Percentiles rank a stretch among this genome's conserved stretches.
Evolutionary conservation across 2,797 vertebrate genomes (phyloP).

Genomic region (Rhinophrynus dorsalis): DNA sequence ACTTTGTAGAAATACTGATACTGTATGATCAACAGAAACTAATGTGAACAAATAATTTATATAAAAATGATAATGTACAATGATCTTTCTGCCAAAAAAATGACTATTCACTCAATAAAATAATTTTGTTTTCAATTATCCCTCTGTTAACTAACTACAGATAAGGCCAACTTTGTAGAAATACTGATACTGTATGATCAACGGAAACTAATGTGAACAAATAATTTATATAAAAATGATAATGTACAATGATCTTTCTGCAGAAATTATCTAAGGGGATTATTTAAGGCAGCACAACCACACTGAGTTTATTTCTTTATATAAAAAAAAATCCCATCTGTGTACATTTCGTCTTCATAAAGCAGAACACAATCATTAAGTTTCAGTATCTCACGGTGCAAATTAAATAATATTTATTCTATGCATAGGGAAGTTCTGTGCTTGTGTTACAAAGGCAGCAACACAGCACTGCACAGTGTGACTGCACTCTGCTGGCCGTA

Average conservation of each 20-base stretch:
- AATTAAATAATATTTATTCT: slow-evolving; percentile 7
- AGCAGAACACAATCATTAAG: slow-evolving; percentile 37
- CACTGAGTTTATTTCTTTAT: slow-evolving; percentile 45
- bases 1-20: no score
- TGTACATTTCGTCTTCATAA: slow-evolving; percentile 34
- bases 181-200: slow-evolving; percentile 24
- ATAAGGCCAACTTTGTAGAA: slow-evolving; percentile 40
- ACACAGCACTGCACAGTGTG: neutral
- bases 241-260: neutral
- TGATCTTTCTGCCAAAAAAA: no score
- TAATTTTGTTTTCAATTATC: no score
- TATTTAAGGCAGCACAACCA: slow-evolving; percentile 47
- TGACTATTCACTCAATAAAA: no score
- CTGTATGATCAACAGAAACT: no score
- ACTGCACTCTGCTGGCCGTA: slow-evolving; percentile 23
- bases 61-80: no score
- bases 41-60: no score
- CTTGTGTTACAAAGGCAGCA: neutral
- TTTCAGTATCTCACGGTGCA: slow-evolving; percentile 27
- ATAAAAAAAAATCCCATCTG: slow-evolving; percentile 38
- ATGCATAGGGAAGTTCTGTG: neutral
- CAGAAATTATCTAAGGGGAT: slow-evolving; percentile 51
- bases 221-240: slow-evolving; percentile 43
- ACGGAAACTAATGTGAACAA: slow-evolving; percentile 35
- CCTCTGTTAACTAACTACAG: neutral